Evolutionary conservation across 1,140 invertebrate genomes (phyloP), one percentile per base, ranked within the genome.

Genomic region (Trachelipus rathkii): DNA sequence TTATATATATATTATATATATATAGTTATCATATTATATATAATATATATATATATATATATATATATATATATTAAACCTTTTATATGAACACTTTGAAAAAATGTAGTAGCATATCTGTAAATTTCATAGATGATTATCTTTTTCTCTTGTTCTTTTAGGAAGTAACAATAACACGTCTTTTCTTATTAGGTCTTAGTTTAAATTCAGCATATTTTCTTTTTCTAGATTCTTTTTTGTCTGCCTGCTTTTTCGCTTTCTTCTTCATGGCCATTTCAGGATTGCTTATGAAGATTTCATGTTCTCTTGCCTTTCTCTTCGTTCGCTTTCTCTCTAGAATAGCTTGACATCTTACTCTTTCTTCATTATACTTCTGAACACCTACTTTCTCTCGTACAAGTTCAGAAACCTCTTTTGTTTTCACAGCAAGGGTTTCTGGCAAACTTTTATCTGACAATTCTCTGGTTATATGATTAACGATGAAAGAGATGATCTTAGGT

Each of bases 311-410:
- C 43, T 66, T 75, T 15, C 73, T n/a, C 7, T 60, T 10, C 9
- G 45, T 43, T 5, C 73, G 24, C 60, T 75, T 75, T 19, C 50
- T 60, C 1, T 60, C 50, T 13, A 60, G 50, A 19, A 13, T 60
- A 13, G 50, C 8, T 45, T 75, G 73, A 44, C 45, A 23, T 10
- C 66, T 21, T 43, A 19, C 33, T 15, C 50, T n/a, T 43, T 75
- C 73, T 67, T 75, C 73, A 11, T 53, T 78, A 46, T 81, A 81
- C 5, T 44, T 77, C 50, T 81, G 77, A n/a, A 75, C 46, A 10
- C 80, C 80, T n/a, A 81, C 21, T 10, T 44, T 67, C 13, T 78
- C 77, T 46, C 78, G 78, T 6, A 81, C 71, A n/a, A 81, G 44
- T 10, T 50, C 45, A 4, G 77, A 75, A 6, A 81, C 80, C 24